Percentiles rank a stretch among this genome's conserved stretches.
Conservation (phyloP, 1,140 invertebrate species). For the Magallana gigas region DNA sequence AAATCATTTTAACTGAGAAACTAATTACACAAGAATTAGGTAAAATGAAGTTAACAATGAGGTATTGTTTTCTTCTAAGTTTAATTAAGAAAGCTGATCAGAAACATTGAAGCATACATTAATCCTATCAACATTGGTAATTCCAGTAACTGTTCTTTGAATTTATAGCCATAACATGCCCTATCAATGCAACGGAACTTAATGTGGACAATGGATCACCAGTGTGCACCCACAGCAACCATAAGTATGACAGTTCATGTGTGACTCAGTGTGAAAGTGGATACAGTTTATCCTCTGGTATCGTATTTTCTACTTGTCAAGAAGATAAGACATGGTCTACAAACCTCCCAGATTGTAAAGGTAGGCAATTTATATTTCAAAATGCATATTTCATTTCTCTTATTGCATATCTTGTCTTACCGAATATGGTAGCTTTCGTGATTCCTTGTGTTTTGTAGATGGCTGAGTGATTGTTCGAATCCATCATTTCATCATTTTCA, state of each 20-base stretch:
- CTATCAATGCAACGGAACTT: neutral
- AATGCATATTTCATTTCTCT: too few species aligned
- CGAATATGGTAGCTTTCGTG: too few species aligned
- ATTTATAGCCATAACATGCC: neutral
- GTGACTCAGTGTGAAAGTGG: constrained; percentile 35
- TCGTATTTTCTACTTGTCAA: constrained; percentile 11
- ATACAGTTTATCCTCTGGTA: neutral
- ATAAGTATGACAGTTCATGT: constrained; percentile 35
- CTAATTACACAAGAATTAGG: neutral
- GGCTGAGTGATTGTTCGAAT: too few species aligned
- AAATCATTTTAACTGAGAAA: neutral
- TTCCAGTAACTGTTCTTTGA: neutral
- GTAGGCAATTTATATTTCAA: neutral
- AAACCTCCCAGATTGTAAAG: constrained; percentile 16
- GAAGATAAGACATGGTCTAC: constrained; percentile 17
- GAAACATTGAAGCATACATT: too few species aligned
- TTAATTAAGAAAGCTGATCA: too few species aligned
- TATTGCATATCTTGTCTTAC: too few species aligned
- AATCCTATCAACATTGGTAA: neutral
- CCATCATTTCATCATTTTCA: too few species aligned
- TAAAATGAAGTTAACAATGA: too few species aligned
- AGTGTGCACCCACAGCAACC: constrained; percentile 2
- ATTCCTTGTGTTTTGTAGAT: too few species aligned
- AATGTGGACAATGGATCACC: neutral
- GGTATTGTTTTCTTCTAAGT: too few species aligned